phyloP scores from a whole-genome alignment of 2,113 vertebrate genomes.

The Lagopus leucura region DNA sequence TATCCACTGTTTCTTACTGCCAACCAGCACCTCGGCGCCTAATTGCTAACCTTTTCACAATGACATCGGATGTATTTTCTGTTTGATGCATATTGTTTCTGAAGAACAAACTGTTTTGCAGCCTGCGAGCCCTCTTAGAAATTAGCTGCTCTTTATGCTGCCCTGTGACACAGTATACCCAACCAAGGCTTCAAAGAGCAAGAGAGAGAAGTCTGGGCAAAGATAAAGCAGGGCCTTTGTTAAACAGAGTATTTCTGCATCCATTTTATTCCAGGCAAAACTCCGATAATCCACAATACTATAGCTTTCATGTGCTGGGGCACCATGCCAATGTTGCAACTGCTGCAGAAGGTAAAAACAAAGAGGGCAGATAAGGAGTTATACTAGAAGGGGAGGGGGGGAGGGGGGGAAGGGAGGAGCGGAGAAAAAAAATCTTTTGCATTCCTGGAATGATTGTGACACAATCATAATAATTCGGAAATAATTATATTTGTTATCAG shows the following conservation, averaged over 20 bases:
- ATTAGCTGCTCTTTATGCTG: not conserved
- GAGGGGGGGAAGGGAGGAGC: not conserved
- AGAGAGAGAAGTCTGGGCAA: not conserved
- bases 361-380: slow-evolving; percentile 58
- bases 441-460: slow-evolving; percentile 63
- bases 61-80: not conserved
- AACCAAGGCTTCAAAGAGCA: not conserved
- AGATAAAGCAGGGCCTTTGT: slow-evolving; percentile 32
- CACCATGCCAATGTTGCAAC: slow-evolving; percentile 31
- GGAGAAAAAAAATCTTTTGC: slow-evolving; percentile 36
- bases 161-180: not conserved
- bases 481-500: slow-evolving; percentile 77
- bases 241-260: slow-evolving; percentile 49
- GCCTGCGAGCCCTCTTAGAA: not conserved
- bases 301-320: slow-evolving; percentile 38
- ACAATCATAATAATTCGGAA: slow-evolving; percentile 70
- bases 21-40: not conserved
- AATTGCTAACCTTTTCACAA: not conserved
- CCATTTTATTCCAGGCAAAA: slow-evolving; percentile 35
- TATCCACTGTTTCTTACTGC: not conserved
- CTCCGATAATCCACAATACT: slow-evolving; percentile 50
- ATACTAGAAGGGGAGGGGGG: not conserved
- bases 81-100: not conserved
- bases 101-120: not conserved
- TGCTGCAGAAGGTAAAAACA: slow-evolving; percentile 61